These are phyloP conservation scores for Callosobruchus maculatus DNA, from an alignment of 2,888 invertebrate genomes.

Conservation along the genomic window DNA sequence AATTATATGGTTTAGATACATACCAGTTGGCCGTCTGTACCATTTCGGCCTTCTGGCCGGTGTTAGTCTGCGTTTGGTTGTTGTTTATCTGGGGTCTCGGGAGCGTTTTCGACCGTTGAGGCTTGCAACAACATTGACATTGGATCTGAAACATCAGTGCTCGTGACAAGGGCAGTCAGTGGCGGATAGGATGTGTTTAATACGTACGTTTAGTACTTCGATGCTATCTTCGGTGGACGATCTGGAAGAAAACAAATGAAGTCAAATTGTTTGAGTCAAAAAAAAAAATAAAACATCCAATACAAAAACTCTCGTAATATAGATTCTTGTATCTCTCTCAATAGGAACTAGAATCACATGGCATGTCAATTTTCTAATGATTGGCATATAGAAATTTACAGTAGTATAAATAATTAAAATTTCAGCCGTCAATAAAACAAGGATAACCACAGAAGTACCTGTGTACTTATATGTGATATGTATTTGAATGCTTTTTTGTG, in stretches of 20 bases:
- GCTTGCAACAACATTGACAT: slow-evolving; percentile 1
- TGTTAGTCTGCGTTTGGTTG: not conserved
- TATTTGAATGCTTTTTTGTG: no score
- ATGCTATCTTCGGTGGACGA: slow-evolving; percentile 19
- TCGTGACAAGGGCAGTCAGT: slow-evolving; percentile 9
- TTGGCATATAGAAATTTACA: no score
- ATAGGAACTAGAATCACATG: no score
- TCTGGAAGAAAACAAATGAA: slow-evolving; percentile 5
- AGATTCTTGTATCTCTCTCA: no score
- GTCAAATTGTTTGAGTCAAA: not conserved
- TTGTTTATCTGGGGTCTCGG: not conserved
- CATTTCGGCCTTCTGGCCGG: not conserved
- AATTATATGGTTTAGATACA: no score
- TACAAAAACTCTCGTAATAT: no score
- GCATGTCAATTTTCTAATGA: no score
- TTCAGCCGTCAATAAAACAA: no score
- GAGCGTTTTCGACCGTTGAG: not conserved
- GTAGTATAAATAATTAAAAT: no score
- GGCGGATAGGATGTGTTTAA: slow-evolving; percentile 9
- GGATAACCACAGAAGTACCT: no score
- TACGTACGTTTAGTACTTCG: slow-evolving; percentile 18
- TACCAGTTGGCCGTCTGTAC: not conserved
- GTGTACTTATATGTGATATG: no score
- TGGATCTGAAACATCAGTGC: slow-evolving; percentile 6
- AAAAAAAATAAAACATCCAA: no score